phyloP scores from a whole-genome alignment of 2,888 invertebrate species.

The Epistrophe grossulariae region DNA sequence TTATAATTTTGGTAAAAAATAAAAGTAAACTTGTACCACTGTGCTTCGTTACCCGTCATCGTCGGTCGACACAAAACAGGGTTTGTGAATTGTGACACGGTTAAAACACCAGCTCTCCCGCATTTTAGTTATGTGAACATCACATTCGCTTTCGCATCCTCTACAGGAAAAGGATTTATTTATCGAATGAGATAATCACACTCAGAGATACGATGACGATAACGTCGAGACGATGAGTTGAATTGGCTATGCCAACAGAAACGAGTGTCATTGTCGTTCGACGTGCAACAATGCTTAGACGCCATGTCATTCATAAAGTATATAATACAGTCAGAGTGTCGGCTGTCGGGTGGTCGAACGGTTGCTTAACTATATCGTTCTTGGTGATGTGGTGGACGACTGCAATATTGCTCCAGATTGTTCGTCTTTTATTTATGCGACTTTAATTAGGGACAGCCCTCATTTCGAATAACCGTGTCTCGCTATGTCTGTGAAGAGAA shows the following conservation, averaged over 20 bases:
- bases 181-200: constrained; percentile 64
- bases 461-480: constrained; percentile 25
- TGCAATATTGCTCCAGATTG: constrained; percentile 52
- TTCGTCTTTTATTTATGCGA: constrained; percentile 61
- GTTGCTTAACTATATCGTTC: constrained; percentile 22
- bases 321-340: neutral
- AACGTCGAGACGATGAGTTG: constrained; percentile 43
- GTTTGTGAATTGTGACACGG: constrained; percentile 26
- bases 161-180: constrained; percentile 66
- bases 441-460: constrained; percentile 59
- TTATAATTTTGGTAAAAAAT: too few species aligned
- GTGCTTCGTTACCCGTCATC: neutral
- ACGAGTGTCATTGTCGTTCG: constrained; percentile 25
- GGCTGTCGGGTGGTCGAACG: neutral
- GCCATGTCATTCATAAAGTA: constrained; percentile 39
- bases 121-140: constrained; percentile 33
- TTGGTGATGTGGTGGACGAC: neutral
- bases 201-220: constrained; percentile 27
- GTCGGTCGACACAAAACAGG: constrained; percentile 12
- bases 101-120: constrained; percentile 36
- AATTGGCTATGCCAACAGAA: constrained; percentile 34
- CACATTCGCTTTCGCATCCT: constrained; percentile 24
- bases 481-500: neutral
- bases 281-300: constrained; percentile 50
- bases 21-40: neutral